These are phyloP conservation scores for Xenentodon cancila DNA, from an alignment of 2,797 vertebrate genomes.

Conservation along the genomic window DNA sequence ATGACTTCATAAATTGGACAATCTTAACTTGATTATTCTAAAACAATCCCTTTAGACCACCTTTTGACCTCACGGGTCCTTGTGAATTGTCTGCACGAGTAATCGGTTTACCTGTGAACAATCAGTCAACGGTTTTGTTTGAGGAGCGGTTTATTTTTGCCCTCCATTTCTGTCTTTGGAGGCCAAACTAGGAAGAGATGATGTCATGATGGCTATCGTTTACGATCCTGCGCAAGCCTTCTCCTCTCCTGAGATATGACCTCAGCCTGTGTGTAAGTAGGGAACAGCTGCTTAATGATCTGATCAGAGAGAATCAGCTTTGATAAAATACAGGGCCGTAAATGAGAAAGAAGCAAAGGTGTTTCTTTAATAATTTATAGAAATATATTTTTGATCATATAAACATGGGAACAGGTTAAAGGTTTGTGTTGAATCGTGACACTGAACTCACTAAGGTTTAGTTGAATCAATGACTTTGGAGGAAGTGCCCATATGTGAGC, in stretches of 20 bases:
- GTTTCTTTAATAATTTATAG: not conserved
- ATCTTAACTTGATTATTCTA: not conserved
- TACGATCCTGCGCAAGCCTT: conserved; percentile 84
- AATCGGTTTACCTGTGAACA: conserved; percentile 65
- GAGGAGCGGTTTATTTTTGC: conserved; percentile 78
- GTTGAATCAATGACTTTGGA: too few relatives aligned
- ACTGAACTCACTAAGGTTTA: too few relatives aligned
- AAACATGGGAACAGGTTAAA: too few relatives aligned
- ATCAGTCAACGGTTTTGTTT: conserved; percentile 77
- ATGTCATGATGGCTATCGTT: conserved; percentile 93
- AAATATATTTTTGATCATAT: not conserved
- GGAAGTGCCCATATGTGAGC: too few relatives aligned
- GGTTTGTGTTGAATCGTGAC: too few relatives aligned
- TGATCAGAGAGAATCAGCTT: conserved; percentile 72
- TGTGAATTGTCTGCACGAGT: conserved; percentile 36
- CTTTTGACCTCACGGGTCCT: conserved; percentile 41
- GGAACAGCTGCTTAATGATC: conserved; percentile 87
- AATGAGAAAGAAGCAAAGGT: conserved; percentile 20
- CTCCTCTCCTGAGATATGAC: conserved; percentile 87
- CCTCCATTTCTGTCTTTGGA: conserved; percentile 79
- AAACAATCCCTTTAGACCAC: conserved; percentile 16
- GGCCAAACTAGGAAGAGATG: conserved; percentile 91
- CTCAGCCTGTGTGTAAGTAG: conserved; percentile 87
- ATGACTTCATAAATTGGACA: too few relatives aligned
- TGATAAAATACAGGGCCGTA: conserved; percentile 54